These are phyloP conservation scores for Phlogophora meticulosa DNA, from an alignment of 2,888 invertebrate species.

Conservation along the genomic window DNA sequence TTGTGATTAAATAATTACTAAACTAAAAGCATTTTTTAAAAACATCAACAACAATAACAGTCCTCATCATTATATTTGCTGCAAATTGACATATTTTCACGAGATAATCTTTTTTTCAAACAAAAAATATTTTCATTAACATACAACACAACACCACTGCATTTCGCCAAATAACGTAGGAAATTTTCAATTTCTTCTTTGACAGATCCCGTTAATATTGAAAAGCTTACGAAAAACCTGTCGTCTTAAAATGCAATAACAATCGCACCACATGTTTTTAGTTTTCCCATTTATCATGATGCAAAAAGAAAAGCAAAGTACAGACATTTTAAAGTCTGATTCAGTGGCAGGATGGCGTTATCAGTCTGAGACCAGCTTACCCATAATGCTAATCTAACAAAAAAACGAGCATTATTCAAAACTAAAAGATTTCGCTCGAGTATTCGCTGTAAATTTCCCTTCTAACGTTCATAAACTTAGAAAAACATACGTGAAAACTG, in stretches of 20 bases:
- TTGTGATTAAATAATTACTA: too few species aligned
- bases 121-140: too few species aligned
- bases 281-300: conserved; percentile 17
- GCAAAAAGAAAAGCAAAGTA: conserved; percentile 30
- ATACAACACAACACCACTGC: too few species aligned
- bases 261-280: conserved; percentile 7
- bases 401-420: conserved; percentile 67
- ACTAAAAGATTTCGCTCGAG: conserved; percentile 70
- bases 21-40: too few species aligned
- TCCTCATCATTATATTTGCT: too few species aligned
- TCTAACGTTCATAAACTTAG: conserved; percentile 74
- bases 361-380: conserved; percentile 62
- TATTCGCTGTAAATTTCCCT: conserved; percentile 71
- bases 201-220: not conserved
- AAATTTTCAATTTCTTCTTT: too few species aligned
- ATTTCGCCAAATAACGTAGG: too few species aligned
- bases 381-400: conserved; percentile 64
- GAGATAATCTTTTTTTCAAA: too few species aligned
- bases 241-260: not conserved
- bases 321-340: conserved; percentile 52
- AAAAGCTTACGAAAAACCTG: conserved; percentile 4
- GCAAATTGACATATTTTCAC: too few species aligned
- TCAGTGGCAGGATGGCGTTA: conserved; percentile 42
- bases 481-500: conserved; percentile 79
- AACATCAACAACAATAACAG: too few species aligned